phyloP scores from a whole-genome alignment of 2,113 vertebrate species.

The Parus major region DNA sequence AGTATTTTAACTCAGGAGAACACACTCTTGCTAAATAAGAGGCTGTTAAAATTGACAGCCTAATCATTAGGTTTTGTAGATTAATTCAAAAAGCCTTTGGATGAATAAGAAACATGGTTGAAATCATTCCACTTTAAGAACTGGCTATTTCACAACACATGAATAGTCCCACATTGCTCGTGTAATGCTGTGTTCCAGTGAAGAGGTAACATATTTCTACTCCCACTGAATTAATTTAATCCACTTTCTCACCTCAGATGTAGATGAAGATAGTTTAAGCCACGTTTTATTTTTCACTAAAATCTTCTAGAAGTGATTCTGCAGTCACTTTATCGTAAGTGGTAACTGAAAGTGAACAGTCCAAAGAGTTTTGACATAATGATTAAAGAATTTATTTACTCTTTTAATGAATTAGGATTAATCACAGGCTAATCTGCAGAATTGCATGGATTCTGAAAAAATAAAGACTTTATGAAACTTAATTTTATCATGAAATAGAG shows the following conservation, averaged over 20 bases:
- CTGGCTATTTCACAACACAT: neutral
- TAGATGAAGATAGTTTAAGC: neutral
- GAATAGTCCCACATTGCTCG: neutral
- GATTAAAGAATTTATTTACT: neutral
- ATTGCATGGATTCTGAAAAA: neutral
- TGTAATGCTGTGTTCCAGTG: neutral
- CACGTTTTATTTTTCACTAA: neutral
- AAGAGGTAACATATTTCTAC: neutral
- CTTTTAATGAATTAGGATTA: neutral
- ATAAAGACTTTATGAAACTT: neutral
- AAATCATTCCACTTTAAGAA: neutral
- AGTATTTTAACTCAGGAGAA: neutral
- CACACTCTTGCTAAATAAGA: neutral
- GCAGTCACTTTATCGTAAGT: neutral
- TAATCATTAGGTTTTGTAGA: neutral
- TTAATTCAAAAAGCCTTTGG: neutral
- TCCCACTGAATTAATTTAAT: neutral
- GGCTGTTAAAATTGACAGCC: neutral
- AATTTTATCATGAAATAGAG: neutral
- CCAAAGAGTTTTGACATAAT: neutral
- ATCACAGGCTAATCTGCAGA: neutral
- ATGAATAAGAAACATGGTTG: neutral
- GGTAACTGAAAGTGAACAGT: neutral
- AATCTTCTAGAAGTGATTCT: neutral
- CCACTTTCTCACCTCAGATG: neutral